These are phyloP conservation scores for Bradysia coprophila DNA, from an alignment of 1,140 invertebrate species.

Conservation along the genomic window DNA sequence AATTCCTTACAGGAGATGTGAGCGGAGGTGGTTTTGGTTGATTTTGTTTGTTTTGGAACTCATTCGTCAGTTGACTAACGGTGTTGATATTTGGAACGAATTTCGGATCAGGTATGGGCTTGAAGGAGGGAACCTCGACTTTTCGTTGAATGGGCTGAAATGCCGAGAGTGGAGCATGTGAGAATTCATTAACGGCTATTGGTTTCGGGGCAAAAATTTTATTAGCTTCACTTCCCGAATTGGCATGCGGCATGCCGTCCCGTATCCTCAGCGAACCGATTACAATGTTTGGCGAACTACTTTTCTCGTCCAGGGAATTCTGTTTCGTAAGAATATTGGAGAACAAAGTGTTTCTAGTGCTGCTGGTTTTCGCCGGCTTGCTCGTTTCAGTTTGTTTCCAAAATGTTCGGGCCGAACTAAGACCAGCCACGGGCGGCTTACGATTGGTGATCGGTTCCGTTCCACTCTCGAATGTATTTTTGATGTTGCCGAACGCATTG, in stretches of 20 bases:
- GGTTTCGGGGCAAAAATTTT: constrained; percentile 18
- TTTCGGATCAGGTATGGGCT: neutral
- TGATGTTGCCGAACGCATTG: constrained; percentile 64
- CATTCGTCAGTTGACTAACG: neutral
- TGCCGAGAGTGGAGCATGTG: constrained; percentile 48
- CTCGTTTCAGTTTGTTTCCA: constrained; percentile 36
- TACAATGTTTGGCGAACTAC: neutral
- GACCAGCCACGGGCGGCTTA: constrained; percentile 14
- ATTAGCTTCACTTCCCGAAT: neutral
- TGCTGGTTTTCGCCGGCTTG: constrained; percentile 9
- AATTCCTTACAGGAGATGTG: neutral
- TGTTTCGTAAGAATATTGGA: constrained; percentile 11
- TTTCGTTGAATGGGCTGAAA: constrained; percentile 32
- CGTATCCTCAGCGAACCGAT: too few relatives aligned
- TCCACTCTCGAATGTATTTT: constrained; percentile 54
- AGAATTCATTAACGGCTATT: constrained; percentile 43
- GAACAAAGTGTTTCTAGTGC: constrained; percentile 14
- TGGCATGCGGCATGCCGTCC: too few relatives aligned
- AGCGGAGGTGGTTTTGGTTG: neutral
- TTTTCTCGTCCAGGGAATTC: constrained; percentile 1
- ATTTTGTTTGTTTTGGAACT: neutral
- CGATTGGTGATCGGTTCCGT: constrained; percentile 13
- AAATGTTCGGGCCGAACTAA: constrained; percentile 30
- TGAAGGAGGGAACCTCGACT: neutral
- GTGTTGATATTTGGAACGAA: neutral